Conservation (phyloP, 1,140 invertebrate genomes). For the Dreissena rostriformis region DNA sequence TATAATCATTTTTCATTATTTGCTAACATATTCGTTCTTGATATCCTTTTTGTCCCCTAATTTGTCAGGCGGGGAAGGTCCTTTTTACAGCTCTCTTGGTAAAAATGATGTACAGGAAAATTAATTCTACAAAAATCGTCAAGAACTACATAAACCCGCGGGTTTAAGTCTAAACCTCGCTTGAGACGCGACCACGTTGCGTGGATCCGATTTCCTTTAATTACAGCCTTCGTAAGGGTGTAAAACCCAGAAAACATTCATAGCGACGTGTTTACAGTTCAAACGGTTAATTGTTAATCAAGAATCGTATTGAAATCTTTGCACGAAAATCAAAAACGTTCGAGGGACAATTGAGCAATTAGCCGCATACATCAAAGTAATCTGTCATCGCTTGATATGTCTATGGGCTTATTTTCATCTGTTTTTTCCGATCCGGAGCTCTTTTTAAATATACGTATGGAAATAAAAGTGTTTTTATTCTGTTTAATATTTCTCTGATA, state of each 20-base stretch:
- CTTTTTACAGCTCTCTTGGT: background rate
- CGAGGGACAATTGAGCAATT: conserved; percentile 44
- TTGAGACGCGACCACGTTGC: background rate
- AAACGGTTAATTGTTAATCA: conserved; percentile 47
- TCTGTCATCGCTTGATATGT: conserved; percentile 38
- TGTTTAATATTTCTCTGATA: background rate
- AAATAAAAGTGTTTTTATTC: background rate
- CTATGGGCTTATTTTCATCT: conserved; percentile 25
- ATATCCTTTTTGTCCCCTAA: conserved; percentile 28
- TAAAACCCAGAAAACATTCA: conserved; percentile 35
- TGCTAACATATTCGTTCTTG: conserved; percentile 48
- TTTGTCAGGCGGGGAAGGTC: background rate
- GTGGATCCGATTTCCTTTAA: conserved; percentile 38
- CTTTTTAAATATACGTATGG: conserved; percentile 37
- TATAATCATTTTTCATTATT: conserved; percentile 50
- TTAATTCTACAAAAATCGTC: conserved; percentile 57
- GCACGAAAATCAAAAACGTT: conserved; percentile 20
- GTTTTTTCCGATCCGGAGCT: conserved; percentile 31
- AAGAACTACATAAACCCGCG: conserved; percentile 24
- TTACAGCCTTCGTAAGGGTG: conserved; percentile 42
- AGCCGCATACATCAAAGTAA: conserved; percentile 45
- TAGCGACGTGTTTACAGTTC: conserved; percentile 3
- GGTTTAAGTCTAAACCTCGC: conserved; percentile 26
- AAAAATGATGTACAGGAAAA: conserved; percentile 18
- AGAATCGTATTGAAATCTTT: conserved; percentile 6